Conservation (phyloP, 2,113 vertebrate genomes). For the Dipodomys ordii region DNA sequence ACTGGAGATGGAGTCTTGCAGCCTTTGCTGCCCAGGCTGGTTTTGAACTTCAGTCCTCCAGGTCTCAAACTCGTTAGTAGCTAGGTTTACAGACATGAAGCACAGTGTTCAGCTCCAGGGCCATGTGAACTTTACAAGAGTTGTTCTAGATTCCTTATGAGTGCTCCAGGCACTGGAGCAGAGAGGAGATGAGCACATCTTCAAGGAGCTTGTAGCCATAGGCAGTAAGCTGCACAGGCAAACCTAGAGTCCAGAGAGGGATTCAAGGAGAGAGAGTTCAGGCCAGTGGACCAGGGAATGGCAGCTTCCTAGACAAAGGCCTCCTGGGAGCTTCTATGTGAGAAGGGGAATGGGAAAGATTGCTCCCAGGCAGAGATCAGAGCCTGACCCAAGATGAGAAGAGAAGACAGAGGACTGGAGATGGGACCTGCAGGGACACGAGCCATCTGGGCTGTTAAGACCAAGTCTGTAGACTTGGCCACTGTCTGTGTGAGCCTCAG, state of each 20-base stretch:
- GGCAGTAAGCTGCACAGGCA: not conserved
- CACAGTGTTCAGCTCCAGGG: too few species aligned
- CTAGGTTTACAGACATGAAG: too few species aligned
- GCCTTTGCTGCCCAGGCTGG: too few species aligned
- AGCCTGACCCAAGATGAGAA: not conserved
- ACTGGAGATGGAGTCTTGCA: too few species aligned
- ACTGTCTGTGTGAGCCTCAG: not conserved
- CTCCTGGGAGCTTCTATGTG: conserved; percentile 16
- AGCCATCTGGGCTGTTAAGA: not conserved
- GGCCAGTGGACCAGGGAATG: not conserved
- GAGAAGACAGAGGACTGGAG: not conserved
- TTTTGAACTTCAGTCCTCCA: too few species aligned
- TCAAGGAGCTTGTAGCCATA: not conserved
- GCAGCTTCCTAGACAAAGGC: not conserved
- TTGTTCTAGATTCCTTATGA: not conserved
- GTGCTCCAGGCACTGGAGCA: not conserved
- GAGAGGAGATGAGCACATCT: not conserved
- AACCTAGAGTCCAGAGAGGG: not conserved
- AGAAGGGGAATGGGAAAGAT: not conserved
- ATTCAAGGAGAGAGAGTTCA: not conserved
- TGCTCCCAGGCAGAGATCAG: not conserved
- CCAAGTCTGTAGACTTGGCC: not conserved
- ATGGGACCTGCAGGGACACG: not conserved
- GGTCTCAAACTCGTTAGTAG: too few species aligned
- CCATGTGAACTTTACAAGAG: not conserved